Conservation (phyloP, 2,797 vertebrate species). For the Chromobotia macracanthus region DNA sequence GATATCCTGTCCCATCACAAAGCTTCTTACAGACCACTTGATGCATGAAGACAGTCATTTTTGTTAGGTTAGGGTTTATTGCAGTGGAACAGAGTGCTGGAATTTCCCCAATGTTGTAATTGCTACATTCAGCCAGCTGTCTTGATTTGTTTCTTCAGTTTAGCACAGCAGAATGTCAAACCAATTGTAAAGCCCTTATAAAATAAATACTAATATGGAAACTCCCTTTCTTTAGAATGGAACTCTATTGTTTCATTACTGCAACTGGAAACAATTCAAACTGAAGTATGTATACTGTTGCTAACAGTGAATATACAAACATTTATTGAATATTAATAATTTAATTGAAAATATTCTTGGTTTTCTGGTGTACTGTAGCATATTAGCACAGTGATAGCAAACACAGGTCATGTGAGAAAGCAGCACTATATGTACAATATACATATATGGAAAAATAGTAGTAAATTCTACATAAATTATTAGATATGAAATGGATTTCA, state of each 20-base stretch:
- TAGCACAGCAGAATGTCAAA: conserved; percentile 34
- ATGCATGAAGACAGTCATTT: conserved; percentile 68
- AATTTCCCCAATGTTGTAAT: conserved; percentile 64
- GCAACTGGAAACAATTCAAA: not conserved
- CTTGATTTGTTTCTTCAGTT: conserved; percentile 53
- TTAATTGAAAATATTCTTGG: no score
- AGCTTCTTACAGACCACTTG: conserved; percentile 67
- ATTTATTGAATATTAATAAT: no score
- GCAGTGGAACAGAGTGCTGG: conserved; percentile 63
- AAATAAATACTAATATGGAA: conserved; percentile 17
- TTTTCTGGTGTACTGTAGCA: no score
- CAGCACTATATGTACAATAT: no score
- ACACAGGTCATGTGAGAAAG: no score
- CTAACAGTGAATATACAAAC: no score
- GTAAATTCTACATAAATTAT: no score
- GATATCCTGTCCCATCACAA: conserved; percentile 54
- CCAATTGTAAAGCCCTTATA: conserved; percentile 29
- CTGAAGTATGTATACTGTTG: no score
- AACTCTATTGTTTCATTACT: conserved; percentile 8
- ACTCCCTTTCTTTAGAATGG: conserved; percentile 1
- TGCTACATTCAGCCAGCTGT: not conserved
- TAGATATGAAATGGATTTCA: no score
- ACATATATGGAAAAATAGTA: no score
- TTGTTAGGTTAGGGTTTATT: conserved; percentile 67
- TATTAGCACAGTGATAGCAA: no score